A percentile compares a stretch with the other conserved stretches of the same genome.
phyloP scores from a whole-genome alignment of 2,797 vertebrate genomes.

The Chiloscyllium punctatum region DNA sequence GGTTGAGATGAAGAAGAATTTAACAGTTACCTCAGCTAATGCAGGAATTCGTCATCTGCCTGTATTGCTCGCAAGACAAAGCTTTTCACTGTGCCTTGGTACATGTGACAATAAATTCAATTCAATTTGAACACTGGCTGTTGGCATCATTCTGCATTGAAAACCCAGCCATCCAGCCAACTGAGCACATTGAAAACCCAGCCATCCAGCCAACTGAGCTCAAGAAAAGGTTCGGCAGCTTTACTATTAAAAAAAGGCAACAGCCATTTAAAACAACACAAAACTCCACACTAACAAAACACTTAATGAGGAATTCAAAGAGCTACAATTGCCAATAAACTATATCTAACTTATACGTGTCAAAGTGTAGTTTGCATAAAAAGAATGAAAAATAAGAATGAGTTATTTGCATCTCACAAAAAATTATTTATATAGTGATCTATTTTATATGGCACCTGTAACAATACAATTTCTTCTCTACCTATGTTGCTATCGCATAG shows the following conservation, averaged over 20 bases:
- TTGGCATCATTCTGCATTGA: too few species aligned
- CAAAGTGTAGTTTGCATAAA: neutral
- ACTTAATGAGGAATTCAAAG: neutral
- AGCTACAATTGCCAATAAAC: neutral
- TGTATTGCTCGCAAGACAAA: too few species aligned
- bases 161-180: too few species aligned
- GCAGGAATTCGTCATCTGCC: too few species aligned
- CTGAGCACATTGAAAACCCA: too few species aligned
- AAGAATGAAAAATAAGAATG: neutral
- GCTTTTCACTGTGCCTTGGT: too few species aligned
- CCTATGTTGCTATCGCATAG: neutral
- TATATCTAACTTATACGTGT: neutral
- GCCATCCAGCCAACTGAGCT: too few species aligned
- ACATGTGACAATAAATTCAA: too few species aligned
- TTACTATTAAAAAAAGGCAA: neutral
- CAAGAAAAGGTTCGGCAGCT: neutral
- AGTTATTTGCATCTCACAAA: neutral
- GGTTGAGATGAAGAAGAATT: too few species aligned
- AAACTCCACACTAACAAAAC: neutral
- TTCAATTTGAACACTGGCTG: too few species aligned
- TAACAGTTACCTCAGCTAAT: too few species aligned
- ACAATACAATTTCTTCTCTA: neutral
- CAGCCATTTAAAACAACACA: neutral
- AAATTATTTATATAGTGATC: neutral
- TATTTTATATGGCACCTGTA: constrained; percentile 10